These are phyloP conservation scores for Ornithoptera alexandrae DNA, from an alignment of 2,888 invertebrate genomes.

Conservation along the genomic window DNA sequence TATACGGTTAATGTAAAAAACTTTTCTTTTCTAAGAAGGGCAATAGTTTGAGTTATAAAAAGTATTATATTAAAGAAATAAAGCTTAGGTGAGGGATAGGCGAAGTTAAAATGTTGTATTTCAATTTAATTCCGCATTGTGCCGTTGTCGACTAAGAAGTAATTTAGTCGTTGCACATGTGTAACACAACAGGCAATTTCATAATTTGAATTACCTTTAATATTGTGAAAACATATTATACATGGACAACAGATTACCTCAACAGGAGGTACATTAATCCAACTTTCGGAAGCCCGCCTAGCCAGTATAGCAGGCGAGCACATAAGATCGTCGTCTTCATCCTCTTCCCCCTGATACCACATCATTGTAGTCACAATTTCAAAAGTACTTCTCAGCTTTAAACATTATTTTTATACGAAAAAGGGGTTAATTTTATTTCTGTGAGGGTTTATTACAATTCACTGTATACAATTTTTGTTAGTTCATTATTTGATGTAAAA, in stretches of 20 bases:
- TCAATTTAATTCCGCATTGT: no score
- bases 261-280: slow-evolving; percentile 92
- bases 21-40: no score
- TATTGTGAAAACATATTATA: background rate
- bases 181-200: background rate
- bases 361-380: slow-evolving; percentile 58
- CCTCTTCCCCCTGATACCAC: slow-evolving; percentile 90
- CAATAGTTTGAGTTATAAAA: no score
- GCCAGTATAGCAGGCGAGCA: slow-evolving; percentile 93
- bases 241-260: slow-evolving; percentile 84
- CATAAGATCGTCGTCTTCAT: slow-evolving; percentile 91
- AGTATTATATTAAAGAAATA: no score
- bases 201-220: background rate
- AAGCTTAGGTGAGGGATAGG: background rate
- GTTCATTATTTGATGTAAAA: slow-evolving; percentile 19
- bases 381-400: background rate
- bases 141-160: background rate
- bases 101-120: background rate
- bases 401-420: background rate
- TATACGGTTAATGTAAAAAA: no score
- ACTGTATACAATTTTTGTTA: slow-evolving; percentile 21
- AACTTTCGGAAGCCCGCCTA: slow-evolving; percentile 91
- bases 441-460: background rate
- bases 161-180: no score
- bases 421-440: background rate